phyloP scores from a whole-genome alignment of 1,140 invertebrate genomes.

The Pseudomyrmex sp. region DNA sequence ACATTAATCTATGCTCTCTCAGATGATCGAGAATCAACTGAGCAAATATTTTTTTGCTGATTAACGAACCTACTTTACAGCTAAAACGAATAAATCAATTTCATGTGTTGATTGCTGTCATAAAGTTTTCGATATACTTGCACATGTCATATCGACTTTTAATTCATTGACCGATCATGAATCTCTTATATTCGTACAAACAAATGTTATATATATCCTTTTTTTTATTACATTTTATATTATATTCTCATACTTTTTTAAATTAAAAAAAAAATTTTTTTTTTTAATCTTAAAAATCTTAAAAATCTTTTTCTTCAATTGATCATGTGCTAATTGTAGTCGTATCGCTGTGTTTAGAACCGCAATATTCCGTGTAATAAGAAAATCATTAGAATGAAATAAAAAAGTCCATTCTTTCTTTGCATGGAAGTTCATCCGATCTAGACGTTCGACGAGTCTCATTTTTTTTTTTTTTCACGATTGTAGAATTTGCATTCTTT shows the following conservation, averaged over 20 bases:
- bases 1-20: conserved; percentile 1
- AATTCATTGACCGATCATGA: too few species aligned
- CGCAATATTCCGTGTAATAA: conserved; percentile 28
- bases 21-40: background rate
- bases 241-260: background rate
- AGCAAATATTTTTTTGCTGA: conserved; percentile 15
- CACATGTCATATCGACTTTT: background rate
- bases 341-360: background rate
- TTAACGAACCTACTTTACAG: conserved; percentile 5
- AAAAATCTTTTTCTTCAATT: conserved; percentile 12
- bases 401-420: conserved; percentile 9
- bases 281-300: background rate
- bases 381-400: conserved; percentile 8
- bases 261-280: background rate
- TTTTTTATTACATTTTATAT: background rate
- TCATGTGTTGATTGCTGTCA: background rate
- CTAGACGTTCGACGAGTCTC: background rate
- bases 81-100: background rate
- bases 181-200: background rate
- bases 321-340: background rate
- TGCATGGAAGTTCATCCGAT: background rate
- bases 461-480: conserved; percentile 4
- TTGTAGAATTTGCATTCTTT: conserved; percentile 35
- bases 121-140: background rate
- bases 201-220: background rate